Base-by-base conservation (phyloP, 2,888 invertebrate species). In the Luperina testacea region DNA sequence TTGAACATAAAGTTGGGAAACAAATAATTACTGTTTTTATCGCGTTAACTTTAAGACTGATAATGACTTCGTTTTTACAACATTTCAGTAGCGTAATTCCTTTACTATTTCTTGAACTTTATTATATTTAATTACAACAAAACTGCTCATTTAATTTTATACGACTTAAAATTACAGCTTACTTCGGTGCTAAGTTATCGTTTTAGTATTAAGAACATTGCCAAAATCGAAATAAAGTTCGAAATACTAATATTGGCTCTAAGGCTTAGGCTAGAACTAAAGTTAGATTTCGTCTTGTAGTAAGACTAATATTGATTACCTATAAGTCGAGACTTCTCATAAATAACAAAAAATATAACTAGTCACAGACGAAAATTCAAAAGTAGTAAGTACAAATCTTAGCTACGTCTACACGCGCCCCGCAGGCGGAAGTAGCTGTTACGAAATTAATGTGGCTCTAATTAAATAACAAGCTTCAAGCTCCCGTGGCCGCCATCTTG, bases 401-500 rank as follows among this genome's bases (percentile, higher is more conserved):
- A 80, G 79, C 87, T 85, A 79, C 85, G 88, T 85, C 87, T 89
- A 90, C 91, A 90, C 90, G 87, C 90, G 92, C 90, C 91, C 90
- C 90, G 90, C 90, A 89, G 89, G 82, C 95, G 96, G 95, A 95
- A 94, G 94, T 93, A 89, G 94, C 93, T 92, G 95, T 96, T 95
- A 95, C 95, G 94, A 95, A 95, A 96, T 96, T 95, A 95, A 95
- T 95, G 93, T 93, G 93, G 92, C 92, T 94, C 94, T 95, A 96
- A 96, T 96, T 95, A 95, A 94, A 95, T 96, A 95, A 96, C 94
- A 94, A 95, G 94, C 94, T 90, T 91, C 90, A 93, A 95, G 94
- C 94, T 90, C 91, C 90, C 92, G 91, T 92, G 88, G 91, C 90
- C 86, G 92, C 92, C 94, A 92, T 93, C 89, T 92, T 93, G 92